A percentile compares a stretch with the other conserved stretches of the same genome.
Evolutionary conservation across 2,888 invertebrate species (phyloP).

Genomic region (Macrosoma leucophasiata): DNA sequence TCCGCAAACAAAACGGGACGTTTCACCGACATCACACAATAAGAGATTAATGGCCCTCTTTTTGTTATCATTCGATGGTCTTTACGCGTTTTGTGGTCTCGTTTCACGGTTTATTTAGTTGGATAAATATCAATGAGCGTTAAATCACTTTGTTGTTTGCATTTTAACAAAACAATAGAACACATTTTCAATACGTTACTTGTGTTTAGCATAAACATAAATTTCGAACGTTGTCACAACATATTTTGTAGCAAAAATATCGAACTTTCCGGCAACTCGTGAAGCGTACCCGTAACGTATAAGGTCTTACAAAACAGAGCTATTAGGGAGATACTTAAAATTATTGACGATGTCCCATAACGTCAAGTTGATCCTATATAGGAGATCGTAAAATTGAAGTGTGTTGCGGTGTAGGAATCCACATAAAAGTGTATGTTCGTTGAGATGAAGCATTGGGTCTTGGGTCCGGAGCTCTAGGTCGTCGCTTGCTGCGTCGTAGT

Average conservation of each 20-base stretch:
- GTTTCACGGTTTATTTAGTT: conserved; percentile 69
- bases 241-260: conserved; percentile 7
- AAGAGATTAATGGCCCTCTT: conserved; percentile 68
- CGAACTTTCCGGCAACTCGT: conserved; percentile 3
- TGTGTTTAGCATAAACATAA: conserved; percentile 10
- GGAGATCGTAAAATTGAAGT: conserved; percentile 61
- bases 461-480: conserved; percentile 24
- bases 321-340: conserved; percentile 48
- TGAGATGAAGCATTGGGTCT: conserved; percentile 28
- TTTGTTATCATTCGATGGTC: conserved; percentile 66
- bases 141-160: conserved; percentile 51
- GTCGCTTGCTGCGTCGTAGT: conserved; percentile 37
- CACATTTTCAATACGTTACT: conserved; percentile 26
- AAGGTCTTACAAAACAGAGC: conserved; percentile 34
- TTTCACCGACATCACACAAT: conserved; percentile 61
- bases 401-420: conserved; percentile 59
- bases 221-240: conserved; percentile 6
- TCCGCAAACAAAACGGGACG: conserved; percentile 65
- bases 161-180: conserved; percentile 41
- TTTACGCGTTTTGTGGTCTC: conserved; percentile 67
- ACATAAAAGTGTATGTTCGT: conserved; percentile 51
- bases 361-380: conserved; percentile 49
- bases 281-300: conserved; percentile 7
- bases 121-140: conserved; percentile 61
- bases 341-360: conserved; percentile 55